Conservation (phyloP, 1,140 invertebrate species). For the Papilio helenus region DNA sequence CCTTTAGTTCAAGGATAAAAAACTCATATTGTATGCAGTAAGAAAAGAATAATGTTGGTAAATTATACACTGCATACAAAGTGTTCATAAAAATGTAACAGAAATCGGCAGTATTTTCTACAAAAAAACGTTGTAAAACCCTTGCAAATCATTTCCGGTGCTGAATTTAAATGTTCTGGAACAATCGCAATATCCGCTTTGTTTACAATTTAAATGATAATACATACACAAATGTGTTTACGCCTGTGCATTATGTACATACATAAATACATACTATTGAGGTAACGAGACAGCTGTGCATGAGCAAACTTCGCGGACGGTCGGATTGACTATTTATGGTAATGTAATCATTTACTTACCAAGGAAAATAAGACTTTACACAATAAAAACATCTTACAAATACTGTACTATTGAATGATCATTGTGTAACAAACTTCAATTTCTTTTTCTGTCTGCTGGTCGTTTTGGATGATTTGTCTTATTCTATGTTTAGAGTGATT, state of each 20-base stretch:
- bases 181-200: conserved; percentile 11
- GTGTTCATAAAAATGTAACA: not conserved
- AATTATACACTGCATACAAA: not conserved
- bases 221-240: conserved; percentile 26
- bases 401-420: not conserved
- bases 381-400: conserved; percentile 6
- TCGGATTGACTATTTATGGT: conserved; percentile 14
- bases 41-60: not conserved
- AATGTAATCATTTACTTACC: conserved; percentile 7
- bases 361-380: not conserved
- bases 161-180: conserved; percentile 27
- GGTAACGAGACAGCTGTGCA: not conserved
- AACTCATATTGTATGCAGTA: not conserved
- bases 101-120: not conserved
- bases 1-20: too few species aligned
- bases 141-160: not conserved
- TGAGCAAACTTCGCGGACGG: not conserved
- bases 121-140: not conserved
- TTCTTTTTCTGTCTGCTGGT: too few species aligned
- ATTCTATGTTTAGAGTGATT: too few species aligned
- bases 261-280: conserved; percentile 10
- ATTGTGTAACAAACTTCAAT: not conserved
- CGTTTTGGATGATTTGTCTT: too few species aligned
- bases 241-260: not conserved
- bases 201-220: conserved; percentile 22